Evolutionary conservation across 2,888 invertebrate species (phyloP).

Genomic region (Chouioia cunea): DNA sequence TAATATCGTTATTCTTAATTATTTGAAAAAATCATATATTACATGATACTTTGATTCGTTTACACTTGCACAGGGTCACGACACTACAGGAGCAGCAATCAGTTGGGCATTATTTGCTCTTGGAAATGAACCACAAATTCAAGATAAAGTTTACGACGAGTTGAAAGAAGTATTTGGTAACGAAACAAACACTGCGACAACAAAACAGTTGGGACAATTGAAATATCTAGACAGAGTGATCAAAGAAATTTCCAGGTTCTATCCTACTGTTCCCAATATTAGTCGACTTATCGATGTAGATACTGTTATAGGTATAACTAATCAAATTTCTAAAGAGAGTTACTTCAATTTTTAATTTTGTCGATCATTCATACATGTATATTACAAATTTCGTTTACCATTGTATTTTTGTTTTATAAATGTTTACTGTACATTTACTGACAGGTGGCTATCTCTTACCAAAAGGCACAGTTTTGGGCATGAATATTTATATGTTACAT

Average conservation of each 20-base stretch:
- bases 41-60: too few relatives aligned
- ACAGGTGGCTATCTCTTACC: slow-evolving; percentile 64
- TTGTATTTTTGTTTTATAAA: background rate
- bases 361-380: too few relatives aligned
- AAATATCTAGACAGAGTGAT: slow-evolving; percentile 73
- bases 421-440: slow-evolving; percentile 33
- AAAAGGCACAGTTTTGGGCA: slow-evolving; percentile 63
- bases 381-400: too few relatives aligned
- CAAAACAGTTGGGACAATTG: slow-evolving; percentile 64
- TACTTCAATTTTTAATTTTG: too few relatives aligned
- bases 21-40: too few relatives aligned
- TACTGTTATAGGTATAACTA: slow-evolving; percentile 66
- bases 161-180: slow-evolving; percentile 63
- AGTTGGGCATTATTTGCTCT: slow-evolving; percentile 70
- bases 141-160: slow-evolving; percentile 69
- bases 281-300: slow-evolving; percentile 69
- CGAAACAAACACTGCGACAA: slow-evolving; percentile 54
- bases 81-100: slow-evolving; percentile 71
- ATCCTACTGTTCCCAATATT: slow-evolving; percentile 71
- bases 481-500: slow-evolving; percentile 68
- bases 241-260: slow-evolving; percentile 72
- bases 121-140: slow-evolving; percentile 68
- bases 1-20: too few relatives aligned
- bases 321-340: too few relatives aligned
- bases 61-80: slow-evolving; percentile 58